These are phyloP conservation scores for Onthophagus sagittarius DNA, from an alignment of 2,888 invertebrate genomes.

Conservation along the genomic window DNA sequence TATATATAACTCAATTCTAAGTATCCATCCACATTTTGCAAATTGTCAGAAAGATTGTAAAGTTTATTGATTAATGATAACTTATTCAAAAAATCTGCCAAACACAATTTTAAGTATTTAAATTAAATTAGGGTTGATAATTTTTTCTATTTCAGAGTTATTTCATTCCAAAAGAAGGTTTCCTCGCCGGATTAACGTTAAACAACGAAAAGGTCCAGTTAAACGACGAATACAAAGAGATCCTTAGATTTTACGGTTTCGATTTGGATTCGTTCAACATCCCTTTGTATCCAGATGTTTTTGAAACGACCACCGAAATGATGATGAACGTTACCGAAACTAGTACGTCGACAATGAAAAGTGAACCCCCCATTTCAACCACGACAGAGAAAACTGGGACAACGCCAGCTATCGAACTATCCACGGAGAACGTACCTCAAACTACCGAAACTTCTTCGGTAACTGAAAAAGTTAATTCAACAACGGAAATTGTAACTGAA, in stretches of 20 bases:
- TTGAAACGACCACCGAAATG: constrained; percentile 3
- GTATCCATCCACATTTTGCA: no score
- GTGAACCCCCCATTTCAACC: background rate
- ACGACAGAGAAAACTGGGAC: background rate
- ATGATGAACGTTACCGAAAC: background rate
- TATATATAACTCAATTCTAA: no score
- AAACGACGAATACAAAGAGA: constrained; percentile 67
- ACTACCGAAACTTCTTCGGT: background rate
- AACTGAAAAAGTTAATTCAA: background rate
- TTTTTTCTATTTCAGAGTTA: constrained; percentile 66
- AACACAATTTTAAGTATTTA: no score
- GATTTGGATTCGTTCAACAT: constrained; percentile 58
- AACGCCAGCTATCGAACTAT: background rate
- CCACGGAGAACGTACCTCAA: constrained; percentile 12
- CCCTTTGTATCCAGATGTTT: constrained; percentile 39
- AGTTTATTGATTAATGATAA: no score
- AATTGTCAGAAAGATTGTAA: no score
- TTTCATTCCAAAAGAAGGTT: constrained; percentile 78
- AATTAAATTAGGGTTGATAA: no score
- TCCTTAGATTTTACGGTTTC: constrained; percentile 76
- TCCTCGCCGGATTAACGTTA: constrained; percentile 73
- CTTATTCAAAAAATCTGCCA: no score
- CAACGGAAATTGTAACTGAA: background rate
- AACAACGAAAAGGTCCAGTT: constrained; percentile 76
- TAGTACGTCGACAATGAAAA: constrained; percentile 1